Evolutionary conservation across 2,888 invertebrate species (phyloP).

Genomic region (Sicus ferrugineus): DNA sequence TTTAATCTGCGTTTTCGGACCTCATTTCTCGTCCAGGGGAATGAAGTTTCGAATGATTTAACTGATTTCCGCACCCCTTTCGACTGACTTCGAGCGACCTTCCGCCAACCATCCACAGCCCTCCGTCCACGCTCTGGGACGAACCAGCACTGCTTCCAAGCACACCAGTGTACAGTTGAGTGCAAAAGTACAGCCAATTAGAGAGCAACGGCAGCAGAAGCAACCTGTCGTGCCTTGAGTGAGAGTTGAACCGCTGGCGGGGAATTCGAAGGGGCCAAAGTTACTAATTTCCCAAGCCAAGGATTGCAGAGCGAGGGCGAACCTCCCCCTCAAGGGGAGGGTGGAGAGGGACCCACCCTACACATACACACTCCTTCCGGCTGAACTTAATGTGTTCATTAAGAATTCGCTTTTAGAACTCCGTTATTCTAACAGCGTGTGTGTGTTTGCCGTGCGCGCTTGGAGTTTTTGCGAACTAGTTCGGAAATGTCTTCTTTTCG

Average conservation of each 20-base stretch:
- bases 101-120: neutral
- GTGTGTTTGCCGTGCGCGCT: neutral
- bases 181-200: conserved; percentile 21
- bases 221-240: no score
- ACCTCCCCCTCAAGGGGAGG: neutral
- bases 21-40: no score
- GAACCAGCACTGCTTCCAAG: neutral
- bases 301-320: neutral
- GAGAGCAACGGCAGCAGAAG: neutral
- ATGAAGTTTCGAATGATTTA: no score
- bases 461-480: conserved; percentile 3
- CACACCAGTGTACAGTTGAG: conserved; percentile 16
- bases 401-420: neutral
- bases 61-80: no score
- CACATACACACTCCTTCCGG: neutral
- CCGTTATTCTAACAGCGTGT: neutral
- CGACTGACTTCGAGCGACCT: neutral
- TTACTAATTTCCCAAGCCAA: no score
- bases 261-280: no score
- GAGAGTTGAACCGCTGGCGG: neutral
- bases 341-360: neutral
- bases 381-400: neutral
- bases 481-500: neutral
- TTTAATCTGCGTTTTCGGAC: no score
- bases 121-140: neutral